Evolutionary conservation across 64 coral and sea anemone genomes (phyloP).

Genomic region (Porites lutea): DNA sequence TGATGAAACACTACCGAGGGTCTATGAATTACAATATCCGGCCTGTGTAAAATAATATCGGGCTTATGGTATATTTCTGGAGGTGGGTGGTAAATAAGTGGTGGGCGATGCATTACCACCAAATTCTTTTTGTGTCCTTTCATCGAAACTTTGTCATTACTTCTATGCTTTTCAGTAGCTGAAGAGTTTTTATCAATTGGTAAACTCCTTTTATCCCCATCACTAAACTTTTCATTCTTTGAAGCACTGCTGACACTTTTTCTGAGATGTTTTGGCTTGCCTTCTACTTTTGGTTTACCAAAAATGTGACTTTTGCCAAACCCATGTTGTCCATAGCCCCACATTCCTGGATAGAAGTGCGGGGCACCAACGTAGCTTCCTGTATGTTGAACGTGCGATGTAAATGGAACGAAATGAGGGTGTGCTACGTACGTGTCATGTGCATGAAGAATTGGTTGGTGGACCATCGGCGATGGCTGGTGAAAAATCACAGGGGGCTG

Average conservation of each 20-base stretch:
- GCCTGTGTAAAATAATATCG: slow-evolving; percentile 76
- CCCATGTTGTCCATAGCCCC: not conserved
- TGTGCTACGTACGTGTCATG: slow-evolving; percentile 59
- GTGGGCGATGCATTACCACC: slow-evolving; percentile 71
- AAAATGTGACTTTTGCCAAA: slow-evolving; percentile 47
- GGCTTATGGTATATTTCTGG: slow-evolving; percentile 85
- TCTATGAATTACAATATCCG: slow-evolving; percentile 81
- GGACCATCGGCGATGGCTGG: slow-evolving; percentile 69
- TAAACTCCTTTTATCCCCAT: slow-evolving; percentile 2
- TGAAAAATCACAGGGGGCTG: slow-evolving; percentile 69
- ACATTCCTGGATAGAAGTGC: slow-evolving; percentile 39
- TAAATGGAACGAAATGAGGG: slow-evolving; percentile 35
- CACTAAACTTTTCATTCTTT: not conserved
- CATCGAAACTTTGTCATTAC: slow-evolving; percentile 16
- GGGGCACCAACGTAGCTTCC: slow-evolving; percentile 53
- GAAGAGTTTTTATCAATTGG: not conserved
- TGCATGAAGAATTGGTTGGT: slow-evolving; percentile 65
- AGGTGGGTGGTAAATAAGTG: slow-evolving; percentile 82
- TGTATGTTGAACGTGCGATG: slow-evolving; percentile 15
- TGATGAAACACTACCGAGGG: slow-evolving; percentile 84
- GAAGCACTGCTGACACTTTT: not conserved
- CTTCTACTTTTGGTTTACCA: slow-evolving; percentile 75
- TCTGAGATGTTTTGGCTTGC: not conserved
- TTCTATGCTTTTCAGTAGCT: not conserved
- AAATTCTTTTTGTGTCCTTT: slow-evolving; percentile 80